phyloP scores from a whole-genome alignment of 2,797 vertebrate species.

The Micropoecilia bifurca region DNA sequence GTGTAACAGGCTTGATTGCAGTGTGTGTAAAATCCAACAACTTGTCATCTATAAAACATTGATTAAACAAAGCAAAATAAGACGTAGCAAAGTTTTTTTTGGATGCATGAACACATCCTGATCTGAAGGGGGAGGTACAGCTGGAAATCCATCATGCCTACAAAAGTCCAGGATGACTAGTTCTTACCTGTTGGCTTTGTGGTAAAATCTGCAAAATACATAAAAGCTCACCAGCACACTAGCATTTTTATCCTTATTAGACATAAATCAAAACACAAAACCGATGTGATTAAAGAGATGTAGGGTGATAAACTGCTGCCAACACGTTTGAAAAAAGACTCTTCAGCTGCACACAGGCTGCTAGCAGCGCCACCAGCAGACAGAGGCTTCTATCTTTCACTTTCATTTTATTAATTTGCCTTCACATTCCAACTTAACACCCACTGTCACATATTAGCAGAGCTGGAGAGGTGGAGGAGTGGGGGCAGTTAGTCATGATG shows the following conservation, averaged over 20 bases:
- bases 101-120: neutral
- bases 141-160: neutral
- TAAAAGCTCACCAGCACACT: neutral
- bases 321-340: neutral
- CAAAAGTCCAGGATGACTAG: neutral
- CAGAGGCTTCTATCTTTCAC: constrained; percentile 26
- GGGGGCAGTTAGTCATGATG: constrained; percentile 28
- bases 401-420: constrained; percentile 19
- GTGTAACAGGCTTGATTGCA: neutral
- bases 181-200: neutral
- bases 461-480: neutral
- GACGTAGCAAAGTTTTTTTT: constrained; percentile 7
- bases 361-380: constrained; percentile 37
- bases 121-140: neutral
- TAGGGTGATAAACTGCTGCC: constrained; percentile 13
- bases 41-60: constrained; percentile 8
- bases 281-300: neutral
- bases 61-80: constrained; percentile 12
- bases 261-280: constrained; percentile 7
- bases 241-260: neutral
- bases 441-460: constrained; percentile 22
- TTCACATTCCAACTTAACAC: constrained; percentile 26
- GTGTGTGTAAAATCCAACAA: neutral
- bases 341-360: constrained; percentile 21
- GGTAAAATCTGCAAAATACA: constrained; percentile 5